Percentiles rank a stretch among this genome's conserved stretches.
These are phyloP conservation scores for Synergus umbraculus DNA, from an alignment of 2,888 invertebrate species.

Conservation along the genomic window DNA sequence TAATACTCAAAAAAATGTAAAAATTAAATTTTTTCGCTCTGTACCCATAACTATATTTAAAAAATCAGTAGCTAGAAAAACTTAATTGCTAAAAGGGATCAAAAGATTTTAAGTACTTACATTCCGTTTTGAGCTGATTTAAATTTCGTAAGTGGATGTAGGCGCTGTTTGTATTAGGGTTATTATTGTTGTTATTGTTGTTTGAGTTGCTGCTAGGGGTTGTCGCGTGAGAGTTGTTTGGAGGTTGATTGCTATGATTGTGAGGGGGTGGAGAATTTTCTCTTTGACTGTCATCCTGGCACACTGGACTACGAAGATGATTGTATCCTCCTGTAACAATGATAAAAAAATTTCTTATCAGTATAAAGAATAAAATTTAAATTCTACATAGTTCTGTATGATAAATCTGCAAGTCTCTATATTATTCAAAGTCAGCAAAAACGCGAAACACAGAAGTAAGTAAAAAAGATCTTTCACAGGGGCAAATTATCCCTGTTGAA, in stretches of 20 bases:
- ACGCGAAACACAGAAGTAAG: not conserved
- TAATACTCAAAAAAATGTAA: too few species aligned
- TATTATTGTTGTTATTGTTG: conserved; percentile 65
- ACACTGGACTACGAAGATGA: conserved; percentile 79
- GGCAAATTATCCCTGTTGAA: not conserved
- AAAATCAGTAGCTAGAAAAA: too few species aligned
- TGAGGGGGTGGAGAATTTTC: conserved; percentile 75
- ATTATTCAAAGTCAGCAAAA: not conserved
- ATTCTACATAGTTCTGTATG: not conserved
- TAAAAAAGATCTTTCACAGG: conserved; percentile 3
- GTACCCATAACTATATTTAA: too few species aligned
- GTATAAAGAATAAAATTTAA: not conserved
- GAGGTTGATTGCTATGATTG: conserved; percentile 71
- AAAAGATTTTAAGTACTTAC: conserved; percentile 62
- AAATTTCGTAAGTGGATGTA: conserved; percentile 74
- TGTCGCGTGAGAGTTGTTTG: conserved; percentile 72
- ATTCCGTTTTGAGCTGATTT: conserved; percentile 74
- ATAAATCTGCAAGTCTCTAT: not conserved
- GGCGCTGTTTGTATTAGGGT: conserved; percentile 71
- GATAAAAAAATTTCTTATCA: not conserved
- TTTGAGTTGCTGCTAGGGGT: conserved; percentile 69
- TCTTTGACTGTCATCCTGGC: conserved; percentile 72
- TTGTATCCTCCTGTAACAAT: conserved; percentile 79
- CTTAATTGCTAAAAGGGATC: too few species aligned
- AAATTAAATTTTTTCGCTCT: too few species aligned